Evolutionary conservation across 2,113 vertebrate species (phyloP).

Genomic region (Engystomops pustulosus): DNA sequence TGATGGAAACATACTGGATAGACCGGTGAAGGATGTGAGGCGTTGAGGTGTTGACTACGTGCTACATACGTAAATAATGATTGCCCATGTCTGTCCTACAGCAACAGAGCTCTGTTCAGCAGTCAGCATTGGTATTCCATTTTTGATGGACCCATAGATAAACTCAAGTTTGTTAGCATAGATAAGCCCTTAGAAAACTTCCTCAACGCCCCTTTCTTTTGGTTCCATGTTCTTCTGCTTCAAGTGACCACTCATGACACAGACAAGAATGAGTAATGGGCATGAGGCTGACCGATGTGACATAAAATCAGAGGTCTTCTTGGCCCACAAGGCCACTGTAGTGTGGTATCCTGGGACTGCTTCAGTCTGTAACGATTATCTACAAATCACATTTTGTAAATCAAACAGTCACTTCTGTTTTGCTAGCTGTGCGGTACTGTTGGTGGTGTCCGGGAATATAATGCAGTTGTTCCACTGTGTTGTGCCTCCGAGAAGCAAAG

Average conservation of each 20-base stretch:
- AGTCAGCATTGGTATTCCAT: slow-evolving; percentile 52
- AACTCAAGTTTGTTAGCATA: slow-evolving; percentile 21
- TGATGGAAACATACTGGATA: neutral
- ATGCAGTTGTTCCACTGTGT: slow-evolving; percentile 96
- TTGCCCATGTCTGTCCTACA: slow-evolving; percentile 54
- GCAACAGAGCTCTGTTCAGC: slow-evolving; percentile 44
- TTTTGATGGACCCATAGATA: neutral
- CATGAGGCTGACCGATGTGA: slow-evolving; percentile 61
- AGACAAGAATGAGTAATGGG: slow-evolving; percentile 45
- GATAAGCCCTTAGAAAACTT: slow-evolving; percentile 78
- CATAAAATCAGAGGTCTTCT: slow-evolving; percentile 72
- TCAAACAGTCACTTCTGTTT: slow-evolving; percentile 99
- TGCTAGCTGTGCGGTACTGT: slow-evolving; percentile 96
- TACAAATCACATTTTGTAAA: slow-evolving; percentile 63
- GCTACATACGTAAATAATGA: slow-evolving; percentile 1
- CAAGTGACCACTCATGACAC: neutral
- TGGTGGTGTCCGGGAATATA: slow-evolving; percentile 93
- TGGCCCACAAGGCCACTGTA: slow-evolving; percentile 75
- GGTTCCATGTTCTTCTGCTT: neutral
- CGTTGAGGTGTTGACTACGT: slow-evolving; percentile 59
- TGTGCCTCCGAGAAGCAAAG: slow-evolving; percentile 95
- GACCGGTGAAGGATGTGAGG: neutral
- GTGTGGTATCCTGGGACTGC: slow-evolving; percentile 68
- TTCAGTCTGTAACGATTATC: slow-evolving; percentile 67
- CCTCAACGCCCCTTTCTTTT: slow-evolving; percentile 64